Conservation (phyloP, 2,888 invertebrate species). For the Brassicogethes aeneus region DNA sequence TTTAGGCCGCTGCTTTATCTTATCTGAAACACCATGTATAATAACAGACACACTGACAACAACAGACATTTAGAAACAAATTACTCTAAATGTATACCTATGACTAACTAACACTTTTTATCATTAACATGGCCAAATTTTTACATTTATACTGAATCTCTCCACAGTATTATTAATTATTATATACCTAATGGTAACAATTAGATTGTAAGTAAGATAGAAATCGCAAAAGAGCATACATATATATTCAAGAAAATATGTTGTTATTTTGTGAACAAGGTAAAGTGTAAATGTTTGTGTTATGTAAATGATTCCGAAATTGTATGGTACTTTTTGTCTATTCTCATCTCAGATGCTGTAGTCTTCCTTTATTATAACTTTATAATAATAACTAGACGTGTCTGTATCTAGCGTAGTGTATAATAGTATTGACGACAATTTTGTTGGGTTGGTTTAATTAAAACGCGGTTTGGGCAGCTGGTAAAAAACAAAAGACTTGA, state of each 20-base stretch:
- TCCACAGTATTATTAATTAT: conserved; percentile 6
- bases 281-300: conserved; percentile 13
- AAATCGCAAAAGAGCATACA: too few species aligned
- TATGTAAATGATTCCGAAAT: neutral
- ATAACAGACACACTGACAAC: neutral
- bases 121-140: conserved; percentile 14
- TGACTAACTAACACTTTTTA: conserved; percentile 3
- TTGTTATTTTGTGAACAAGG: too few species aligned
- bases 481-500: too few species aligned
- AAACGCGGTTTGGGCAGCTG: conserved; percentile 21
- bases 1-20: too few species aligned
- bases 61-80: neutral
- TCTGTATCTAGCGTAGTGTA: conserved; percentile 21
- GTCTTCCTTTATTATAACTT: conserved; percentile 22
- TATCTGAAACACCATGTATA: too few species aligned
- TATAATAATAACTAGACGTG: conserved; percentile 27
- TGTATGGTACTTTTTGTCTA: neutral
- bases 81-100: too few species aligned
- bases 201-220: too few species aligned
- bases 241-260: too few species aligned
- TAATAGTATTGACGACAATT: conserved; percentile 28
- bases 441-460: conserved; percentile 16
- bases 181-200: too few species aligned
- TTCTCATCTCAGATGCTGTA: conserved; percentile 12
- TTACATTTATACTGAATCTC: conserved; percentile 25